These are phyloP conservation scores for Crotalus tigris DNA, from an alignment of 2,113 vertebrate genomes.

Conservation along the genomic window DNA sequence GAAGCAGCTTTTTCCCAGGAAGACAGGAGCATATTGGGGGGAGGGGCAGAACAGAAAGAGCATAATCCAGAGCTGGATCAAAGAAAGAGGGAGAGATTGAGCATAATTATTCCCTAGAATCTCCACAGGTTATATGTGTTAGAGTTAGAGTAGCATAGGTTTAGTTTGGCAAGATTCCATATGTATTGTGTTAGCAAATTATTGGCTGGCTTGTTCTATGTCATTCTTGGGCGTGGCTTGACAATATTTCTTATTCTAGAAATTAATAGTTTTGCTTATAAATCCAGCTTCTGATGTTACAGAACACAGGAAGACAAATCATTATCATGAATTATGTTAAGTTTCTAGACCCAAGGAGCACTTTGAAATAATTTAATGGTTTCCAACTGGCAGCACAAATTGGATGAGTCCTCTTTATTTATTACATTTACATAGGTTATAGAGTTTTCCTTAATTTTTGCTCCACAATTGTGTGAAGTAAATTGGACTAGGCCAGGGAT, in stretches of 20 bases:
- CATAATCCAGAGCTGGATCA: not conserved
- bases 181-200: not conserved
- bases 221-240: not conserved
- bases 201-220: not conserved
- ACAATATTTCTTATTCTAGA: not conserved
- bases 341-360: not conserved
- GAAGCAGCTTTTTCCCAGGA: not conserved
- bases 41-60: not conserved
- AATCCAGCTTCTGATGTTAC: not conserved
- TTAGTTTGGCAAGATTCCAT: not conserved
- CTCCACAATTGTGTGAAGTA: not conserved
- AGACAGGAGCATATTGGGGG: not conserved
- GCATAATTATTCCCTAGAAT: not conserved
- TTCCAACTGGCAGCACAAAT: not conserved
- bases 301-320: not conserved
- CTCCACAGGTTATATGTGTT: not conserved
- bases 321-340: not conserved
- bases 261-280: not conserved
- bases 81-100: not conserved
- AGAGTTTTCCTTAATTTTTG: not conserved
- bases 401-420: not conserved
- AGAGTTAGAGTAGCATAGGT: not conserved
- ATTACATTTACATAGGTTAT: not conserved
- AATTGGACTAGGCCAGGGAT: not conserved
- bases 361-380: not conserved